A percentile compares a stretch with the other conserved stretches of the same genome.
These are phyloP conservation scores for Diprion similis DNA, from an alignment of 1,140 invertebrate species.

Conservation along the genomic window DNA sequence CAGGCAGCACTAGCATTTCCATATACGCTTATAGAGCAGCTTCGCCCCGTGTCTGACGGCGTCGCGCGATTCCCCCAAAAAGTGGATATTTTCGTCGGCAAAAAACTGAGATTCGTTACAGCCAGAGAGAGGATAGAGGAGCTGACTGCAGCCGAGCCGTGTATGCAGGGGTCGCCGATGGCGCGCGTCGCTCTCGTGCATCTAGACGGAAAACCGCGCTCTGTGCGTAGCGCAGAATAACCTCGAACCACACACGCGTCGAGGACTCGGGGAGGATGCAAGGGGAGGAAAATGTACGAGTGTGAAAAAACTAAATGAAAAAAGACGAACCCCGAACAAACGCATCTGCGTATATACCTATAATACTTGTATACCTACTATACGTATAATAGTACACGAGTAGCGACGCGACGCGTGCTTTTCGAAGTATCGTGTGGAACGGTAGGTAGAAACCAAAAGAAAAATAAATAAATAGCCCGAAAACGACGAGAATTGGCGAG, in stretches of 20 bases:
- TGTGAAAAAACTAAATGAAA: conserved; percentile 24
- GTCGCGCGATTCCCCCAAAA: conserved; percentile 28
- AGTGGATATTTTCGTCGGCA: conserved; percentile 39
- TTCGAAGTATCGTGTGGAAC: background rate
- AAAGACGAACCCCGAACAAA: conserved; percentile 31
- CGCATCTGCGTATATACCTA: conserved; percentile 35
- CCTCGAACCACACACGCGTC: conserved; percentile 4
- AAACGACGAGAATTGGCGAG: conserved; percentile 6
- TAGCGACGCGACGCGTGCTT: conserved; percentile 8
- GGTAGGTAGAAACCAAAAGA: background rate
- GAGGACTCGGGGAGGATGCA: background rate
- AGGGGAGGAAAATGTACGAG: background rate
- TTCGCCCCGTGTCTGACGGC: conserved; percentile 15
- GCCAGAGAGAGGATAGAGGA: conserved; percentile 17
- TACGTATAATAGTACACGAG: too few species aligned
- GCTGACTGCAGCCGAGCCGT: conserved; percentile 8
- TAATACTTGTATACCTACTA: too few species aligned
- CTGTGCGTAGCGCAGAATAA: conserved; percentile 1
- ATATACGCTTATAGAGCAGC: conserved; percentile 11
- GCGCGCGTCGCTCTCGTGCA: conserved; percentile 3
- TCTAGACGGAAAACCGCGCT: background rate
- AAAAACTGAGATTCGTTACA: conserved; percentile 51
- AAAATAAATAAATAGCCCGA: too few species aligned
- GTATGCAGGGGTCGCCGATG: conserved; percentile 13
- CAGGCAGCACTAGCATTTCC: background rate